These are phyloP conservation scores for Emydoidea blandingii DNA, from an alignment of 2,797 vertebrate species.

Conservation along the genomic window DNA sequence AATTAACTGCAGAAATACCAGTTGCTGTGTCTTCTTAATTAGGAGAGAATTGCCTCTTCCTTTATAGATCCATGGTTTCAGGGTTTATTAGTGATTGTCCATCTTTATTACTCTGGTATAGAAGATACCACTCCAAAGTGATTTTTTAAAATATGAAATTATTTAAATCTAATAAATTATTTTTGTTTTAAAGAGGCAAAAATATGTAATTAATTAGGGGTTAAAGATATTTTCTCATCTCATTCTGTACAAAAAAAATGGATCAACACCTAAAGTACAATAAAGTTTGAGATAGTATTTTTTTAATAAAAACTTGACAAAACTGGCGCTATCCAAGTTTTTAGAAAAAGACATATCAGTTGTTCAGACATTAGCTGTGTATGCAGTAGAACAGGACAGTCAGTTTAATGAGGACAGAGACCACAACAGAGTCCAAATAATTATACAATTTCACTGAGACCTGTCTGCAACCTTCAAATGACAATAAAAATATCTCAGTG, in stretches of 20 bases:
- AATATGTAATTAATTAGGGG: neutral
- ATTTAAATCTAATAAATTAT: neutral
- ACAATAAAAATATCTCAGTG: neutral
- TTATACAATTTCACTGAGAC: neutral
- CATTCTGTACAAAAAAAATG: neutral
- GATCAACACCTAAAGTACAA: neutral
- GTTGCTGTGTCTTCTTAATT: neutral
- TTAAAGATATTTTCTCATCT: neutral
- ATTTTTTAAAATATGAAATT: neutral
- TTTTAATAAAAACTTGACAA: neutral
- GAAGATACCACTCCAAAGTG: neutral
- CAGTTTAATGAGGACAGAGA: neutral
- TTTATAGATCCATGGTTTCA: neutral
- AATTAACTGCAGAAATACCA: neutral
- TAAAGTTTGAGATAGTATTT: neutral
- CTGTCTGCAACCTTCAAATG: neutral
- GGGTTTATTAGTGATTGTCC: neutral
- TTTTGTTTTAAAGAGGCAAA: neutral
- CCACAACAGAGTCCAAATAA: neutral
- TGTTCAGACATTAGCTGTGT: neutral
- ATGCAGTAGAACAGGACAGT: neutral
- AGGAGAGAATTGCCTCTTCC: neutral
- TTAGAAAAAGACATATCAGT: neutral
- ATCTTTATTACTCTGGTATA: neutral
- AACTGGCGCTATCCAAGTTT: neutral